Evolutionary conservation across 2,888 invertebrate species (phyloP), one percentile per base, ranked within the genome.

Genomic region (Dasysyrphus tricinctus): DNA sequence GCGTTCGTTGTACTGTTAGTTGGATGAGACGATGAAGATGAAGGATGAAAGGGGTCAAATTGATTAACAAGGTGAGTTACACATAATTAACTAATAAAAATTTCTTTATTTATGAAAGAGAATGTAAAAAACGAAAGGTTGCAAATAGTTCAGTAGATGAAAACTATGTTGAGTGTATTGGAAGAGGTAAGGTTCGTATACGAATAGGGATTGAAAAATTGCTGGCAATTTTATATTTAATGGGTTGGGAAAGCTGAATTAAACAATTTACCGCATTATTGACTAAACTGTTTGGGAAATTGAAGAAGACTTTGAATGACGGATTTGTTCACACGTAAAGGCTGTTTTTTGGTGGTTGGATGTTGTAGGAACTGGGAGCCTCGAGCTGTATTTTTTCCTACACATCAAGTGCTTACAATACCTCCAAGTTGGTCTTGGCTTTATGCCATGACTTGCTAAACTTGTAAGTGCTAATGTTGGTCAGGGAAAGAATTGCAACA

Each of bases 51-150:
- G 67, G 76, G 84, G 84, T 85, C 84, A 80, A 76, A 77, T 80
- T 69, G 37, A 85, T 85, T 80, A 85, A 85, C 73, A 77, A 85
- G 84, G 76, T 85, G 80, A 85, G 72, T 76, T 80, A 72, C 70
- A 80, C 49, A 67, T 80, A 76, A 84, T 85, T 80, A 85, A 85
- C 75, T 67, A 84, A 84, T 84, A 76, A 76, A 70, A 34, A 24
- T 37, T 19, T 39, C 49, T 73, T 59, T 19, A 42, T 24, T 14
- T 24, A 39, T 14, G 24, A 32, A 65, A 65, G 19, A 19, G 59
- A 37, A 61, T 61, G 47, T 37, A 59, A 56, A 51, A 77, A 29
- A 12, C 24, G 37, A 37, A 54, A 54, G 5, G 37, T 12, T 32
- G 44, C 57, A 44, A 54, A 56, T 34, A 11, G 32, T 44, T 9